These are phyloP conservation scores for Hystrix brachyura DNA, from an alignment of 2,113 vertebrate genomes.

Conservation along the genomic window DNA sequence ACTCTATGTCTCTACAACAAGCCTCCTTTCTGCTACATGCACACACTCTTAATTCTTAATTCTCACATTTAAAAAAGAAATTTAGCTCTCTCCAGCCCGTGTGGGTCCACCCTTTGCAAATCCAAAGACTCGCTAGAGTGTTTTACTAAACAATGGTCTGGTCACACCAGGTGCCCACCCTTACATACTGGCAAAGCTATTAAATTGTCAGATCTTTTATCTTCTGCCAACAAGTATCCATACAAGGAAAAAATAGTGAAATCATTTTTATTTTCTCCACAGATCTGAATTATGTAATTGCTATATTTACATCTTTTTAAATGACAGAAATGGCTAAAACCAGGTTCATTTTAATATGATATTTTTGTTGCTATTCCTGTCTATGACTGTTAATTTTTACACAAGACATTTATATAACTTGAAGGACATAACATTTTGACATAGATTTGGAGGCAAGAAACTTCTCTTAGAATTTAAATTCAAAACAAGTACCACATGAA, in stretches of 20 bases:
- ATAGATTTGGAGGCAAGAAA: conserved; percentile 17
- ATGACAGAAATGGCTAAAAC: not conserved
- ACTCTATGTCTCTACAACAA: not conserved
- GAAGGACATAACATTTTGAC: conserved; percentile 9
- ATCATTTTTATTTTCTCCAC: not conserved
- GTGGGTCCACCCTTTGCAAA: not conserved
- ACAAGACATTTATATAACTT: not conserved
- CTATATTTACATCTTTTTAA: not conserved
- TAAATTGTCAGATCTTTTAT: not conserved
- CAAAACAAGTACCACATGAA: conserved; percentile 37
- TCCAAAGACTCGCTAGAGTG: not conserved
- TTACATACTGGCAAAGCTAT: not conserved
- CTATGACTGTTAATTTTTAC: not conserved
- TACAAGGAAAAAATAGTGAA: not conserved
- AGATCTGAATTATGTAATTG: not conserved
- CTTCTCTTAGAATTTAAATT: conserved; percentile 45
- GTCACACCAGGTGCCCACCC: not conserved
- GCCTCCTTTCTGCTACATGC: not conserved
- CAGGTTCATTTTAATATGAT: not conserved
- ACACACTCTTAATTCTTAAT: not conserved
- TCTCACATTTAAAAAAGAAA: not conserved
- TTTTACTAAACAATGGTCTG: not conserved
- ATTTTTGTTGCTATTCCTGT: not conserved
- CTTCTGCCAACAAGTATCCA: not conserved
- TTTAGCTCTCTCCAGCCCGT: not conserved